These are phyloP conservation scores for Drosophila baimaii DNA, from an alignment of 1,140 invertebrate species.

Conservation along the genomic window DNA sequence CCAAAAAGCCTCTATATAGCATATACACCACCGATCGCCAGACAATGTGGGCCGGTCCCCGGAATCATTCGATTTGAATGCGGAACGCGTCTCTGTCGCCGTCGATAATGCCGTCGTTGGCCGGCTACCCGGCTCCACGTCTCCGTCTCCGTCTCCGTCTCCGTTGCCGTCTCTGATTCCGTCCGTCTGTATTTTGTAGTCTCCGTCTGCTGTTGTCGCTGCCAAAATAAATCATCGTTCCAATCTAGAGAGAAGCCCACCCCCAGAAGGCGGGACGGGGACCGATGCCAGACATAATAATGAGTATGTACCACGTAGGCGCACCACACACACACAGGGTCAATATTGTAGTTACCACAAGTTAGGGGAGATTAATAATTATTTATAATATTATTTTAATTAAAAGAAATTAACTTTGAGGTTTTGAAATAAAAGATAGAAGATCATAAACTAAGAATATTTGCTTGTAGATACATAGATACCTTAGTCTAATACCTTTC, in stretches of 20 bases:
- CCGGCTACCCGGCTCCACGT: constrained; percentile 39
- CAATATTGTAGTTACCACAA: not conserved
- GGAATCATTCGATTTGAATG: constrained; percentile 73
- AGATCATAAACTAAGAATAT: too few relatives aligned
- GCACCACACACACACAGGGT: not conserved
- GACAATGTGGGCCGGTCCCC: constrained; percentile 62
- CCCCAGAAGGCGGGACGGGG: constrained; percentile 41
- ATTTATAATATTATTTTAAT: too few relatives aligned
- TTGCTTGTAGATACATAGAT: too few relatives aligned
- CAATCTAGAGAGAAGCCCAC: constrained; percentile 45
- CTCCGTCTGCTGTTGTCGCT: constrained; percentile 49
- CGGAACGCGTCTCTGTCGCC: constrained; percentile 69
- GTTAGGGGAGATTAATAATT: too few relatives aligned
- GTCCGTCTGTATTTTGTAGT: constrained; percentile 23
- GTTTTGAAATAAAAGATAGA: too few relatives aligned
- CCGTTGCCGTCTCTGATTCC: constrained; percentile 12
- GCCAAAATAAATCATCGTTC: constrained; percentile 81
- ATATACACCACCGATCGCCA: constrained; percentile 52
- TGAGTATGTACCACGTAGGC: constrained; percentile 48
- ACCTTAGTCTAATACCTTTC: too few relatives aligned
- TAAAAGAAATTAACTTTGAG: not conserved
- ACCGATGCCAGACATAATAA: constrained; percentile 77
- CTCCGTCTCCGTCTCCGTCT: not conserved
- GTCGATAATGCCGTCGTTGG: constrained; percentile 23
- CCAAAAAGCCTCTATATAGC: constrained; percentile 9